These are phyloP conservation scores for Lymantria monacha DNA, from an alignment of 2,888 invertebrate species.

Conservation along the genomic window DNA sequence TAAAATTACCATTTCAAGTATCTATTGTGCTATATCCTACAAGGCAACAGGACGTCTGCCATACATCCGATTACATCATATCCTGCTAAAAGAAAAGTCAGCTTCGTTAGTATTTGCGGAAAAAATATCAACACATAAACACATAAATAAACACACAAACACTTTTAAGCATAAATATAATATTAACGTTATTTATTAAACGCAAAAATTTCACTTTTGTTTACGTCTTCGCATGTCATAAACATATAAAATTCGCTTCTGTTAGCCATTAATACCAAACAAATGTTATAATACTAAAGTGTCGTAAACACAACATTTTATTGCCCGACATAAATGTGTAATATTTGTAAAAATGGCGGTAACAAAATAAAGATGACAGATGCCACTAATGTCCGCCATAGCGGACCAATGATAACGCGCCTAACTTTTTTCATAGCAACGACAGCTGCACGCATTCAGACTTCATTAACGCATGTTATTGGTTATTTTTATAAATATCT, in stretches of 20 bases:
- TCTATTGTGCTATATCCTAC: too few relatives aligned
- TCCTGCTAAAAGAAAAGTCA: too few relatives aligned
- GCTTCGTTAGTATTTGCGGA: too few relatives aligned
- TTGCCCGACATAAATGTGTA: slow-evolving; percentile 29
- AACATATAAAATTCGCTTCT: not conserved
- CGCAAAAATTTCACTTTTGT: not conserved
- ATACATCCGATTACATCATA: too few relatives aligned
- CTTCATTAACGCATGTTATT: slow-evolving; percentile 68
- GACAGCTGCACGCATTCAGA: slow-evolving; percentile 66
- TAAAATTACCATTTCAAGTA: too few relatives aligned
- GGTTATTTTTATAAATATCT: slow-evolving; percentile 65
- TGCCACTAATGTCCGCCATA: slow-evolving; percentile 68
- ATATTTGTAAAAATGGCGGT: slow-evolving; percentile 35
- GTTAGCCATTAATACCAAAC: slow-evolving; percentile 13
- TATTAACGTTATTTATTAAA: not conserved
- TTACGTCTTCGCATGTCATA: not conserved
- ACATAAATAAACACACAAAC: too few relatives aligned
- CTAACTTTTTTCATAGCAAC: slow-evolving; percentile 59
- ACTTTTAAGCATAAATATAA: too few relatives aligned
- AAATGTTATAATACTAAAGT: slow-evolving; percentile 2
- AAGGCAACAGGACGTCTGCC: too few relatives aligned
- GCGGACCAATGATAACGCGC: slow-evolving; percentile 55
- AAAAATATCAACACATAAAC: too few relatives aligned
- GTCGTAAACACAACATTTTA: slow-evolving; percentile 28
- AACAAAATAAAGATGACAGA: slow-evolving; percentile 66